Conservation (phyloP, 2,888 invertebrate species). For the Caenorhabditis sp. region DNA sequence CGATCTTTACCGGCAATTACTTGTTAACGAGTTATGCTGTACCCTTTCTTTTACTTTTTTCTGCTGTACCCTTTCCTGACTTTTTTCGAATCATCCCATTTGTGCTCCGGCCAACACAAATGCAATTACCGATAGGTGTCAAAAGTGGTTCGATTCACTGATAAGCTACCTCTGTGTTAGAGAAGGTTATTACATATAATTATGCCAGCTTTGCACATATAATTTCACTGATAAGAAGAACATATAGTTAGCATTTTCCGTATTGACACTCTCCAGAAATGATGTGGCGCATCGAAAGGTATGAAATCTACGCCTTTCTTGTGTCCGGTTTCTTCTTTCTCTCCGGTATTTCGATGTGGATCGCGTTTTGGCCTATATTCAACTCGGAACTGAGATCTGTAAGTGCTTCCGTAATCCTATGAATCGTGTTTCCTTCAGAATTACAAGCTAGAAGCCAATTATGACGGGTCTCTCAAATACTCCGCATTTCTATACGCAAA, state of each 20-base stretch:
- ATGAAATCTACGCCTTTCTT: conserved; percentile 17
- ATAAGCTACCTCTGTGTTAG: conserved; percentile 41
- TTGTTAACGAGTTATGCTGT: no score
- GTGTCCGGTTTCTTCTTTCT: conserved; percentile 22
- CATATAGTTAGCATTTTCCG: conserved; percentile 49
- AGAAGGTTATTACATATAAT: conserved; percentile 50
- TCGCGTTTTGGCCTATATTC: conserved; percentile 37
- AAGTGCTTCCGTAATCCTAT: neutral
- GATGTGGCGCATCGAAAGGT: conserved; percentile 13
- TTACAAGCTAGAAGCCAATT: conserved; percentile 23
- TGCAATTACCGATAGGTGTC: conserved; percentile 36
- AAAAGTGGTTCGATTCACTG: conserved; percentile 43
- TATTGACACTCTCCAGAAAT: conserved; percentile 29
- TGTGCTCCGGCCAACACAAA: no score
- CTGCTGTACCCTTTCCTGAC: no score
- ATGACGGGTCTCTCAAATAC: conserved; percentile 44
- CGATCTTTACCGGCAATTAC: no score
- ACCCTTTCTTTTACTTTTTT: no score
- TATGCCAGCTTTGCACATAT: conserved; percentile 50
- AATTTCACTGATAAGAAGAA: conserved; percentile 33
- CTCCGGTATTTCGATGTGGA: conserved; percentile 31
- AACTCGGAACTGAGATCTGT: conserved; percentile 26
- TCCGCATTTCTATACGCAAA: conserved; percentile 42
- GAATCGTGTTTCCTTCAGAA: conserved; percentile 5
- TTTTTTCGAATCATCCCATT: no score